Conservation (phyloP, 2,113 vertebrate species). For the Psammodynastes pulverulentus region DNA sequence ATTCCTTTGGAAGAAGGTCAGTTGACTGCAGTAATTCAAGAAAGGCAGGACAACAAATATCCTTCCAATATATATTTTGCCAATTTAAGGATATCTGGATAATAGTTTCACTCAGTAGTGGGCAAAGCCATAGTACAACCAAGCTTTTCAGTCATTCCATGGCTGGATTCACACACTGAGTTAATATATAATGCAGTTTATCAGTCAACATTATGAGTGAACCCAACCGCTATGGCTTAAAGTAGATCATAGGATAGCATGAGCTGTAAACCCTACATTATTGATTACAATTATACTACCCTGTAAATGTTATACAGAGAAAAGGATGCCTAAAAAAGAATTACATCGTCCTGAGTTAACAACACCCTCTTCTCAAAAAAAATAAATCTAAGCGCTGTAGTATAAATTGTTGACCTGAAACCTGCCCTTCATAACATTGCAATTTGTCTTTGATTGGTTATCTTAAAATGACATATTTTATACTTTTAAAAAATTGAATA, state of each 20-base stretch:
- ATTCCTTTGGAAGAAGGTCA: neutral
- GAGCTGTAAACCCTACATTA: neutral
- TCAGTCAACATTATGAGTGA: neutral
- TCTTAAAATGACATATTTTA: neutral
- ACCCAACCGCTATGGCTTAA: neutral
- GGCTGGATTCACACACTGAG: neutral
- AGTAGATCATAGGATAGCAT: neutral
- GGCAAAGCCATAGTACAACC: neutral
- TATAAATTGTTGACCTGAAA: neutral
- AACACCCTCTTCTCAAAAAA: neutral
- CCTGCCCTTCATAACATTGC: neutral
- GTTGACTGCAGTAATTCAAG: neutral
- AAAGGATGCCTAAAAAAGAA: neutral
- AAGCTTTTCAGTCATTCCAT: neutral
- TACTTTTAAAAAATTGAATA: neutral
- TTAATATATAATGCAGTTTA: neutral
- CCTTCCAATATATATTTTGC: neutral
- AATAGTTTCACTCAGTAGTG: neutral
- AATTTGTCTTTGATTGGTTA: neutral
- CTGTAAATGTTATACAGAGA: neutral
- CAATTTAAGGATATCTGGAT: neutral
- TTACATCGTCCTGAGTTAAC: neutral
- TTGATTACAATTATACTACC: fast-evolving
- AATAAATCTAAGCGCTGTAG: neutral
- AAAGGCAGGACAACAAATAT: neutral